These are phyloP conservation scores for Semotilus atromaculatus DNA, from an alignment of 2,797 vertebrate genomes.

Conservation along the genomic window DNA sequence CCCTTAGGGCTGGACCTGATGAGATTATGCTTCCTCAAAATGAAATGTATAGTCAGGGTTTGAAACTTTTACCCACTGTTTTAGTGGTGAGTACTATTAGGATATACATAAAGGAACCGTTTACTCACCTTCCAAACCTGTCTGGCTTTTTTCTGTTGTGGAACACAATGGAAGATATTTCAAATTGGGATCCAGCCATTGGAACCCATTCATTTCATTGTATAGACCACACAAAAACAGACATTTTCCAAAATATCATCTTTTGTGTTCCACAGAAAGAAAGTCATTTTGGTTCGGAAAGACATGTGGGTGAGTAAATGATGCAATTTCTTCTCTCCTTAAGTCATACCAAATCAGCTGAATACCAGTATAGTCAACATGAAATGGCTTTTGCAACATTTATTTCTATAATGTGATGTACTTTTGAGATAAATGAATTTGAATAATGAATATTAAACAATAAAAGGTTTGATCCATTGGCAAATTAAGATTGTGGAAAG, in stretches of 20 bases:
- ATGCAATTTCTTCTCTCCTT: background rate
- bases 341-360: background rate
- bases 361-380: background rate
- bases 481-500: background rate
- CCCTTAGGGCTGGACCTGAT: constrained; percentile 4
- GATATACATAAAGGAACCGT: background rate
- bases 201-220: background rate
- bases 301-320: background rate
- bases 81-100: background rate
- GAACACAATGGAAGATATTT: background rate
- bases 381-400: background rate
- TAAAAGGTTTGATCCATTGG: background rate
- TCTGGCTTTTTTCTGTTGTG: background rate
- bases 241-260: background rate
- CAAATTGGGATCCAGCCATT: background rate
- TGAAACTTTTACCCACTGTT: background rate
- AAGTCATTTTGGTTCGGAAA: background rate
- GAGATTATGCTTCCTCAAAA: constrained; percentile 1
- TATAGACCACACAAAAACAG: background rate
- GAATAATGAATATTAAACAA: background rate
- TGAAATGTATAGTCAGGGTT: constrained; percentile 8
- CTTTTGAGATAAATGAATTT: background rate
- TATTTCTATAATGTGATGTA: background rate
- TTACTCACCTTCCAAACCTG: background rate
- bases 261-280: background rate